A percentile compares a stretch with the other conserved stretches of the same genome.
Evolutionary conservation across 1,140 invertebrate species (phyloP).

Genomic region (Lysiphlebus fabarum): DNA sequence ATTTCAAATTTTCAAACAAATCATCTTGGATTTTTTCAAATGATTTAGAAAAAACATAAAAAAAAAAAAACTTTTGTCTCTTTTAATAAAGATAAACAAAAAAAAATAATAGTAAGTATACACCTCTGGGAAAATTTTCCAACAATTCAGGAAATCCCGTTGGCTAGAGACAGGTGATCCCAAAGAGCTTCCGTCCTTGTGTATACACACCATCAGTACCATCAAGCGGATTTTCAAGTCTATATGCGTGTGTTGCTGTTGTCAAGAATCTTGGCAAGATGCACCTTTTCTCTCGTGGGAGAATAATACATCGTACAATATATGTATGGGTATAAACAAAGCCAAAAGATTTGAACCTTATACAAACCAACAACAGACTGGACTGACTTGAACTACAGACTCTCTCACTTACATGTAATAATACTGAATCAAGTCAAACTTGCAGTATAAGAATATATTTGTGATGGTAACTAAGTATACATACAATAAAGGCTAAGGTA

Average conservation of each 20-base stretch:
- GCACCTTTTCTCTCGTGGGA: constrained; percentile 5
- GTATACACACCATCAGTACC: not conserved
- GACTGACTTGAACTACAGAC: too few species aligned
- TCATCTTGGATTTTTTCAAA: too few species aligned
- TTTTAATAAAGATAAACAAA: constrained; percentile 33
- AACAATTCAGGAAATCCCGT: constrained; percentile 27
- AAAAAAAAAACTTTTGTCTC: constrained; percentile 22
- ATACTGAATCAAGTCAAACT: too few species aligned
- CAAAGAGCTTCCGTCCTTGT: constrained; percentile 8
- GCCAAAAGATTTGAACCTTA: too few species aligned
- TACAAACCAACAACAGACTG: too few species aligned
- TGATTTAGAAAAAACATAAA: constrained; percentile 10
- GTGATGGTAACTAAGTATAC: too few species aligned
- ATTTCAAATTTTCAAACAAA: too few species aligned
- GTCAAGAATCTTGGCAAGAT: too few species aligned
- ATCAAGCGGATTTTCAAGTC: constrained; percentile 1
- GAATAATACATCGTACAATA: not conserved
- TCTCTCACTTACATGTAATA: too few species aligned
- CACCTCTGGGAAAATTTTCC: constrained; percentile 38
- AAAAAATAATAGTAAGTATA: constrained; percentile 30
- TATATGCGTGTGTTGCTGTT: not conserved
- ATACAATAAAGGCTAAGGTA: too few species aligned
- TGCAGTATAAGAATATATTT: too few species aligned
- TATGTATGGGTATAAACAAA: too few species aligned
- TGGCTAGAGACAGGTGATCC: constrained; percentile 24